Evolutionary conservation across 37 sponge, comb jelly and placozoan genomes (phyloP).

Genomic region (Crambe crambe): DNA sequence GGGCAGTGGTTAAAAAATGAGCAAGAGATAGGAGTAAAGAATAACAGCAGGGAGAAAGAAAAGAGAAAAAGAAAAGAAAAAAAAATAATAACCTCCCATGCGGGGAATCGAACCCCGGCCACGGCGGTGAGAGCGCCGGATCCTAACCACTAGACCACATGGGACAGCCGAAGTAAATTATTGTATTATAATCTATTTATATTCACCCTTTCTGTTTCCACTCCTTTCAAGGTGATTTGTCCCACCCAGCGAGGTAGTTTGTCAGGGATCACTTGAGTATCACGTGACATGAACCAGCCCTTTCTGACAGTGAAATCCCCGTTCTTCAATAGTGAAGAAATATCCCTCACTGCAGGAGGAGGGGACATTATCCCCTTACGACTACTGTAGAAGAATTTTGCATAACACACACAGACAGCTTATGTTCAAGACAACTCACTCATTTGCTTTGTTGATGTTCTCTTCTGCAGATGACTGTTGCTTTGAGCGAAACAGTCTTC

Average conservation of each 20-base stretch:
- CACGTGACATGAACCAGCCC: conserved; percentile 34
- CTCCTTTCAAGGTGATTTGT: conserved; percentile 39
- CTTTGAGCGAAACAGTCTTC: neutral
- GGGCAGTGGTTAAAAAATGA: neutral
- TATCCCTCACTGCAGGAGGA: conserved; percentile 6
- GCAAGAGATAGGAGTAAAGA: neutral
- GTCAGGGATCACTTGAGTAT: neutral
- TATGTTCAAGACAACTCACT: neutral
- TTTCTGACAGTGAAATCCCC: conserved; percentile 13
- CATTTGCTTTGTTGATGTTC: too few species aligned
- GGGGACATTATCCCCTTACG: neutral
- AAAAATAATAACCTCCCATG: conserved; percentile 64
- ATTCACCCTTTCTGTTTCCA: conserved; percentile 48
- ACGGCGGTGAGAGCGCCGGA: conserved; percentile 87
- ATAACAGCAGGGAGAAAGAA: neutral
- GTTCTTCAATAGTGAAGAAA: neutral
- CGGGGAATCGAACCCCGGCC: conserved; percentile 93
- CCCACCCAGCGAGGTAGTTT: conserved; percentile 43
- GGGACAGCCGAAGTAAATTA: conserved; percentile 19
- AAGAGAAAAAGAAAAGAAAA: conserved; percentile 12
- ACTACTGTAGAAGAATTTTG: neutral
- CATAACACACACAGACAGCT: neutral
- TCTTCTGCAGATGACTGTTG: too few species aligned
- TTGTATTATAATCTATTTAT: neutral
- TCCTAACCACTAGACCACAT: conserved; percentile 94